Evolutionary conservation across 2,113 vertebrate species (phyloP).

Genomic region (Tympanuchus pallidicinctus): DNA sequence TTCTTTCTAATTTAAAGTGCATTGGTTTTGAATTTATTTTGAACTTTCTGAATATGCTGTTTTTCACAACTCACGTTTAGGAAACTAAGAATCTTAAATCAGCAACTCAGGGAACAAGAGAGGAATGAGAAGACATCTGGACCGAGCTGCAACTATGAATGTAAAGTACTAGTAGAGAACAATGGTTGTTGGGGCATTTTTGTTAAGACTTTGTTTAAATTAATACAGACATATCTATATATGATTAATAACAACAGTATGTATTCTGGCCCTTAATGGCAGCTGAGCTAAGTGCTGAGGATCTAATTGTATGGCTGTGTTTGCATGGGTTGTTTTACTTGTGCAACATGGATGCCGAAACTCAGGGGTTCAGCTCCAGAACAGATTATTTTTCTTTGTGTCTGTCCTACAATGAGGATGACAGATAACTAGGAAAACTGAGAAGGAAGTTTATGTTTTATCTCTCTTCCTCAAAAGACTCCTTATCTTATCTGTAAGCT

Average conservation of each 20-base stretch:
- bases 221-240: background rate
- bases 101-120: constrained; percentile 82
- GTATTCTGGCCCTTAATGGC: background rate
- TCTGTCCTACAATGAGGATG: background rate
- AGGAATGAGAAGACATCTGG: constrained; percentile 70
- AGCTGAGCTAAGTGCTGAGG: background rate
- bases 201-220: background rate
- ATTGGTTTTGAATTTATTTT: background rate
- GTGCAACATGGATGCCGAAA: background rate
- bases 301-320: background rate
- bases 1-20: background rate
- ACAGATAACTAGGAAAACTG: background rate
- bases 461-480: background rate
- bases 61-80: constrained; percentile 73
- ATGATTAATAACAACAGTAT: background rate
- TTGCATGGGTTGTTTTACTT: background rate
- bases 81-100: constrained; percentile 83
- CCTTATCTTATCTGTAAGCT: background rate
- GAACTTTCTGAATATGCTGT: background rate
- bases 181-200: background rate
- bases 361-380: background rate
- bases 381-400: background rate
- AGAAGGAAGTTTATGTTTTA: background rate
- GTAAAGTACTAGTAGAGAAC: constrained; percentile 73
- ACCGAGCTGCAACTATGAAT: constrained; percentile 76